These are phyloP conservation scores for Tupaia chinensis DNA, from an alignment of 2,113 vertebrate species.

Conservation along the genomic window DNA sequence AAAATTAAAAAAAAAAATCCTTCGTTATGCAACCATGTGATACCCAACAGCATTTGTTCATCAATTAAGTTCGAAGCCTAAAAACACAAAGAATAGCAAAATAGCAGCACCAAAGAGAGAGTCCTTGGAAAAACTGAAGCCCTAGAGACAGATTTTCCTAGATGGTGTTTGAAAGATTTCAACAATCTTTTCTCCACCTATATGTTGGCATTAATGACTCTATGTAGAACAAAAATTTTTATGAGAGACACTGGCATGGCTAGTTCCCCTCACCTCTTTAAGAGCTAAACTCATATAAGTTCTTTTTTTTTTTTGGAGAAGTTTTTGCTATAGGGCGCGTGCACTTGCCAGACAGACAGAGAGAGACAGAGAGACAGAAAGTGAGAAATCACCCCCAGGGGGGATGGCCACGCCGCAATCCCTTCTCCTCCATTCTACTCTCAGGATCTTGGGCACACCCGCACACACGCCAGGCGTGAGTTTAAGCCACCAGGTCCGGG, in stretches of 20 bases:
- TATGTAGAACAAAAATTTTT: not conserved
- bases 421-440: too few species aligned
- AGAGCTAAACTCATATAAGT: not conserved
- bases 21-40: not conserved
- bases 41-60: not conserved
- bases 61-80: not conserved
- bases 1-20: too few species aligned
- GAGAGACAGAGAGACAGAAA: too few species aligned
- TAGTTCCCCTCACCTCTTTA: not conserved
- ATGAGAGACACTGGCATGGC: not conserved
- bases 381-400: too few species aligned
- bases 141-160: not conserved
- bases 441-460: too few species aligned
- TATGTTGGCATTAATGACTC: not conserved
- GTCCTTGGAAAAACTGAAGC: not conserved
- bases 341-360: too few species aligned
- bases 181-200: not conserved
- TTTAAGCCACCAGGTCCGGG: too few species aligned
- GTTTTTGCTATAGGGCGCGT: too few species aligned
- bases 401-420: too few species aligned
- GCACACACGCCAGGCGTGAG: too few species aligned
- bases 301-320: too few species aligned
- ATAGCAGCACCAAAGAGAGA: not conserved
- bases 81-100: conserved; percentile 7
- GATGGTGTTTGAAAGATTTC: not conserved